These are phyloP conservation scores for Pseudonaja textilis DNA, from an alignment of 2,113 vertebrate genomes.

Conservation along the genomic window DNA sequence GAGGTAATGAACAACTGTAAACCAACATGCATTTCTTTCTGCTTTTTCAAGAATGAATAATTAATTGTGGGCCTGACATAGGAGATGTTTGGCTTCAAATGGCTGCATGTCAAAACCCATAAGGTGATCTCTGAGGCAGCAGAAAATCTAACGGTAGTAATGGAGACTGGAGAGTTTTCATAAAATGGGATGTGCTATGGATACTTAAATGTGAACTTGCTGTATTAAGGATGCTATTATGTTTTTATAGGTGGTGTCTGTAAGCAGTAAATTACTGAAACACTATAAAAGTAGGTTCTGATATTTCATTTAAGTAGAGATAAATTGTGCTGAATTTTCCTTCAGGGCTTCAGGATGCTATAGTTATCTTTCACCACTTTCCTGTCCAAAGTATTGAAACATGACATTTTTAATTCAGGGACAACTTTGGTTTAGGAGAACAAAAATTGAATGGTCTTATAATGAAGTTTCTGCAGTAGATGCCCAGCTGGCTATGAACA, in stretches of 20 bases:
- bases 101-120: slow-evolving; percentile 46
- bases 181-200: neutral
- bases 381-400: neutral
- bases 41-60: slow-evolving; percentile 46
- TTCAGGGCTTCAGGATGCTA: neutral
- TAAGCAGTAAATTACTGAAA: fast-evolving
- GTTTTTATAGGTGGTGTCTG: neutral
- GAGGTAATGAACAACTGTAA: slow-evolving; percentile 62
- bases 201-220: neutral
- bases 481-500: neutral
- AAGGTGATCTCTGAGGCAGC: slow-evolving; percentile 25
- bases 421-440: neutral
- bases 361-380: neutral
- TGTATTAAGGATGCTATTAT: neutral
- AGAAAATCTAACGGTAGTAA: neutral
- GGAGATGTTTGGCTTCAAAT: neutral
- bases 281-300: neutral
- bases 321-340: neutral
- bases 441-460: slow-evolving; percentile 8
- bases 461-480: neutral
- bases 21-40: slow-evolving; percentile 9
- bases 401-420: neutral
- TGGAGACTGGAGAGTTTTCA: neutral
- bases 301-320: fast-evolving
- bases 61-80: slow-evolving; percentile 11